Evolutionary conservation across 1,140 invertebrate species (phyloP), one percentile per base, ranked within the genome.

Genomic region (Bacillus rossius): DNA sequence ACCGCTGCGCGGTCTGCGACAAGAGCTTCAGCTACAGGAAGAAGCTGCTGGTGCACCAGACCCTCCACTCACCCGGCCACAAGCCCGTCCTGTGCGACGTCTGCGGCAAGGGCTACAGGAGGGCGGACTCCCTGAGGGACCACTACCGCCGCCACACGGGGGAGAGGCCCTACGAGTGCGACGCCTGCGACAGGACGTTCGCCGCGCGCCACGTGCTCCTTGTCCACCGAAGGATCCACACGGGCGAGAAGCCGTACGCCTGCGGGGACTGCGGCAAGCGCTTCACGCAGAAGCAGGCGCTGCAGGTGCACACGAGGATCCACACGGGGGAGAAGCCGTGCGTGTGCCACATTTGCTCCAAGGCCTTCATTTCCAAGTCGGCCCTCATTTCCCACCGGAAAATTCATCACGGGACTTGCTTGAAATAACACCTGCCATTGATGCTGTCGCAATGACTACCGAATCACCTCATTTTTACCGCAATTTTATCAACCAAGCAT

Each of bases 171-270:
- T 45, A 7, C 23, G 10, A 20, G 4, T 20, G 43, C 13, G 23
- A 45, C 5, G 23, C 77, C 55, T 89, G 87, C 67, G 79, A 82
- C 22, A 83, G 86, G 60, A 74, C 80, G 5, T 88, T 88, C 65
- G 84, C 83, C n/a, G 81, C 69, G 73, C 43, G 43, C 43, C 4
- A 8, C 8, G 14, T 14, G 75, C 73, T 87, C 0, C 83, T 82
- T 64, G 80, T 85, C 57, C 86, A 88, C 65, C 72, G 80, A 60
- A 71, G 83, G 2, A 86, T 83, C 0, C 87, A 91, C 64, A 88
- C 87, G 0, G 87, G 87, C 1, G 86, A 89, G 65, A 86, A 89
- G 65, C 84, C 85, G 0, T 88, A 86, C 69, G 75, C 75, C 63
- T 86, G 84, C 67, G 69, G 74, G n/a, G 67, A 77, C 2, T 86